Percentiles rank a stretch among this genome's conserved stretches.
phyloP scores from a whole-genome alignment of 1,140 invertebrate species.

The Metaphire vulgaris region DNA sequence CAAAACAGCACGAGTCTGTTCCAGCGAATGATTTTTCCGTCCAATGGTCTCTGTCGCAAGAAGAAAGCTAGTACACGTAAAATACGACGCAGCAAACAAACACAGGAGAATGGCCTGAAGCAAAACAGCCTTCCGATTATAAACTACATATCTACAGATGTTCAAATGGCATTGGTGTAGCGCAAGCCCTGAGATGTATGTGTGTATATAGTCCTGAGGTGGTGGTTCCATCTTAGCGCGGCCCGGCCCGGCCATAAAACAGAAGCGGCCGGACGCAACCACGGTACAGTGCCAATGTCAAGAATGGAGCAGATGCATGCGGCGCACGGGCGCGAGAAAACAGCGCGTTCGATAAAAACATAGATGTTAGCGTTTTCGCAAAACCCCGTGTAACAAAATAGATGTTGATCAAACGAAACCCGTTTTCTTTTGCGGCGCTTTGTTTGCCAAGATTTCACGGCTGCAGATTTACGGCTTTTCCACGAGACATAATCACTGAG shows the following conservation, averaged over 20 bases:
- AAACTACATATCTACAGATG: too few relatives aligned
- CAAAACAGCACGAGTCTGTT: too few relatives aligned
- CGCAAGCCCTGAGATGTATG: too few relatives aligned
- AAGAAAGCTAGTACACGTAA: too few relatives aligned
- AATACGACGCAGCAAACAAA: too few relatives aligned
- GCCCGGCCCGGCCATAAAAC: not conserved
- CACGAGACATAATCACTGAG: too few relatives aligned
- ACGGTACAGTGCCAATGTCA: not conserved
- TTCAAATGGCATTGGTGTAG: too few relatives aligned
- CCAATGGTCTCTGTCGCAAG: too few relatives aligned
- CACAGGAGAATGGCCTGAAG: too few relatives aligned
- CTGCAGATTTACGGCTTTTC: not conserved
- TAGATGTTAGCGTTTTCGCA: not conserved
- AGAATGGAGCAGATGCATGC: not conserved
- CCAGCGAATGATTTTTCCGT: too few relatives aligned
- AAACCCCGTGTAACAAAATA: constrained; percentile 2
- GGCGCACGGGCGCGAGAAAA: not conserved
- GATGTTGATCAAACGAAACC: not conserved
- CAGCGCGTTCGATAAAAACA: not conserved
- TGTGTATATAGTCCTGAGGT: not conserved
- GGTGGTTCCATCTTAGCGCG: not conserved
- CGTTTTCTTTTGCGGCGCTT: not conserved
- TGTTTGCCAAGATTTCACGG: not conserved
- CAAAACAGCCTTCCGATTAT: too few relatives aligned
- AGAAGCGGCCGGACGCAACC: too few relatives aligned